phyloP scores from a whole-genome alignment of 2,888 invertebrate species.

The Cantharis lateralis region DNA sequence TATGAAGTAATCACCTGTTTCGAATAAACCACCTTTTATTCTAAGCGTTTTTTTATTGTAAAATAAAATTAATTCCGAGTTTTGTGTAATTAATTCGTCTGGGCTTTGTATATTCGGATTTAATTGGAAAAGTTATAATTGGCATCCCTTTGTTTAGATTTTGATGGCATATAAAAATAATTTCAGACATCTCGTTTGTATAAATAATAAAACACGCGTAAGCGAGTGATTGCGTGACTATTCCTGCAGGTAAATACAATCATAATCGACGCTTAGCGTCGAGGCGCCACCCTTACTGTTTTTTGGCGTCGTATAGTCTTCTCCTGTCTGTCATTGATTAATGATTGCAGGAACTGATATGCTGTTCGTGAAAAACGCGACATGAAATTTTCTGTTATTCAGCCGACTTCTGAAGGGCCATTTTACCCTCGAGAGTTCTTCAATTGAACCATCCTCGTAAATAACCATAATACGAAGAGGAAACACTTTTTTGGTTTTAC shows the following conservation, averaged over 20 bases:
- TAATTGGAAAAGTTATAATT: not conserved
- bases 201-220: slow-evolving; percentile 3
- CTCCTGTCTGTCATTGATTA: slow-evolving; percentile 1
- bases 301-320: slow-evolving; percentile 19
- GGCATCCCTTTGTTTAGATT: not conserved
- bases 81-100: not conserved
- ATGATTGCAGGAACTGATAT: not conserved
- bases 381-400: not conserved
- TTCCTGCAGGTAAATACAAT: slow-evolving; percentile 8
- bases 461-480: too few relatives aligned
- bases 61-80: not conserved
- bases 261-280: slow-evolving; percentile 22
- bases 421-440: not conserved
- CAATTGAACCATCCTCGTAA: not conserved
- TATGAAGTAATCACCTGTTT: not conserved
- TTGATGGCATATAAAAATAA: not conserved
- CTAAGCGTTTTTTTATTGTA: not conserved
- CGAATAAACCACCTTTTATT: not conserved
- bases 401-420: not conserved
- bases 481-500: not conserved
- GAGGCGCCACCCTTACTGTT: slow-evolving; percentile 16
- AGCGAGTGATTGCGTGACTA: slow-evolving; percentile 21
- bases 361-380: not conserved
- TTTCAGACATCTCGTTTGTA: not conserved
- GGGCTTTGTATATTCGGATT: not conserved